phyloP scores from a whole-genome alignment of 2,113 vertebrate species.

The Scartelaos histophorus region DNA sequence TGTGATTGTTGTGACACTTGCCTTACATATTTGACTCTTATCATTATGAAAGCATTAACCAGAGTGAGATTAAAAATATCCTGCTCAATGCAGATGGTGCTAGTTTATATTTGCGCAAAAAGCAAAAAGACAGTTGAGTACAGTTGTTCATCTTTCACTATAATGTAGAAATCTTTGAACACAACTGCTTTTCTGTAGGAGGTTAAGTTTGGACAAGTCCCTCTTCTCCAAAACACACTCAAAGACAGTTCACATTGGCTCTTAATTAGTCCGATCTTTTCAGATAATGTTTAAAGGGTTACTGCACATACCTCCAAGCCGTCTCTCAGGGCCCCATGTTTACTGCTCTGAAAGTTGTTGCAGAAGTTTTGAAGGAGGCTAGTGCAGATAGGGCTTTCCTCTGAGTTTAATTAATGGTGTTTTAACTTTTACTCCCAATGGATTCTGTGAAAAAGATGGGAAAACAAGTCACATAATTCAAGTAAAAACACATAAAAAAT shows the following conservation, averaged over 20 bases:
- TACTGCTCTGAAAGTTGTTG: conserved; percentile 30
- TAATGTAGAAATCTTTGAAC: too few species aligned
- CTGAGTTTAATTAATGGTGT: conserved; percentile 49
- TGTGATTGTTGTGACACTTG: background rate
- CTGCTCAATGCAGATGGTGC: background rate
- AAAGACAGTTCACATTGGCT: conserved; percentile 21
- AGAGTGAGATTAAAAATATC: background rate
- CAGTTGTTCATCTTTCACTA: too few species aligned
- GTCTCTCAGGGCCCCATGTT: conserved; percentile 38
- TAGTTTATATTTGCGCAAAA: background rate
- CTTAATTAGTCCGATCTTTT: conserved; percentile 8
- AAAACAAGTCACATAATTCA: conserved; percentile 55
- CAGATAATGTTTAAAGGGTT: background rate
- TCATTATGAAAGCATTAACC: background rate
- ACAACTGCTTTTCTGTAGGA: too few species aligned
- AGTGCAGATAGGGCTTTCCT: conserved; percentile 36
- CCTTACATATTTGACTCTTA: background rate
- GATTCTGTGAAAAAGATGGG: conserved; percentile 66
- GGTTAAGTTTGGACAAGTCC: too few species aligned
- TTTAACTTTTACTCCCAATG: conserved; percentile 57
- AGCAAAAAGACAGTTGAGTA: too few species aligned
- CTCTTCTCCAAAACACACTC: background rate
- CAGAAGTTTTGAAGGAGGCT: conserved; percentile 46
- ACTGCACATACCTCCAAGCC: conserved; percentile 19
- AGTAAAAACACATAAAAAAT: background rate